Evolutionary conservation across 2,888 invertebrate species (phyloP), one percentile per base, ranked within the genome.

Genomic region (Tenthredo notha): DNA sequence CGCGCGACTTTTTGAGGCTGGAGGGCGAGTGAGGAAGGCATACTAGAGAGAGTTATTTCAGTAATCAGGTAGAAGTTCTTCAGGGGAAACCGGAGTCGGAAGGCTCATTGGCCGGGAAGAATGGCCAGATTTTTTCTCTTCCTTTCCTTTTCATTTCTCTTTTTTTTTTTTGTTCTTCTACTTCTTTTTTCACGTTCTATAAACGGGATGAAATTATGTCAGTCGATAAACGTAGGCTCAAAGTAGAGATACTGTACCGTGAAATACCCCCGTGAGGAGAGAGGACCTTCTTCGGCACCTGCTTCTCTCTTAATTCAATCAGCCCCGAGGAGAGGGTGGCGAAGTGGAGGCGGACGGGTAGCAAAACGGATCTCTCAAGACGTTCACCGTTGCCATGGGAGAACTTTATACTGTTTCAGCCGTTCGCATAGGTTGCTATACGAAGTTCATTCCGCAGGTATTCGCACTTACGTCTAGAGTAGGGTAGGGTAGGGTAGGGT

Each of bases 291-390:
- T 86, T 86, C 85, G 85, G 84, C 85, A 84, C 85, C 72, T 84
- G 78, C 85, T 83, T 74, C 84, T 80, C 72, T 25, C 50, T 82
- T 86, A 86, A 87, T 84, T 87, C 86, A 83, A 83, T 84, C 74
- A 86, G 37, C 75, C 75, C 47, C 70, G 67, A 67, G 67, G 65
- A 50, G 65, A 50, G 67, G 67, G 83, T 25, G 47, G 25, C 33
- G 83, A 70, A 83, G 47, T 37, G 33, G 50, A 37, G 54, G 83
- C 58, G 7, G 65, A 70, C 67, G 25, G 70, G 70, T 43, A 61
- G 83, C 83, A 47, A 21, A 80, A 61, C 80, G 58, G 61, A 61
- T 80, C 37, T 58, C 80, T 61, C 40, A 58, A 80, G 80, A 80
- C 33, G 61, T 61, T 80, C 80, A 61, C 58, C 37, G 80, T 80